Base-by-base conservation (phyloP, 2,113 vertebrate genomes). In the Ciconia maguari region DNA sequence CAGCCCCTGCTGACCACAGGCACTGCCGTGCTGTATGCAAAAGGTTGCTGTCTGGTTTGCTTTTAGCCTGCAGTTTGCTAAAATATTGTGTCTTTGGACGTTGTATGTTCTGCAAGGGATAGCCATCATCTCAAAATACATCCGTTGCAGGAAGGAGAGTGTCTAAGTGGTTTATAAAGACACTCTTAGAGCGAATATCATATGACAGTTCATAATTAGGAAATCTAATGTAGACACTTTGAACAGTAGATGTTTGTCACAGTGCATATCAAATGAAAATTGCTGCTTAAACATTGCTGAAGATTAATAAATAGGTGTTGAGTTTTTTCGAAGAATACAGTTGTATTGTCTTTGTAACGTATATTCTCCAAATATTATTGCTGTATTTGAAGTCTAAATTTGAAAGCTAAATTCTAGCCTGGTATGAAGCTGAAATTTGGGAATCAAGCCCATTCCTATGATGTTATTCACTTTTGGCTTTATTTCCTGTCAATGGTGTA, bases 31-130 rank as follows among this genome's bases (percentile, higher is more conserved):
- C 81, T 44, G 9, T 2, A 7, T 22, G 72, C 51, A 11, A 9
- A 57, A 20, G 72, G 34, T 16, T 68, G 82, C 46, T 38, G 16
- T 14, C 71, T 48, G 82, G 5, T 55, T 7, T 32, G 74, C 77
- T 76, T 51, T 48, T 20, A 51, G 80, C 77, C n/a, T 26, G 18
- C 82, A 7, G 14, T 32, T 52, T 42, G 91, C 76, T 75, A 10
- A 17, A 51, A 32, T 22, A 1, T 4, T 2, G 0, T 5, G 26
- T 9, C 42, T 74, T 66, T 61, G 74, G 46, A 8, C 9, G 0
- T 25, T 11, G 25, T 14, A 4, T 8, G 21, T 12, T 36, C 79
- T 88, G 72, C 61, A 7, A 19, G 61, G 86, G 64, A 6, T 7
- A 52, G 77, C 62, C 54, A 2, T 16, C 3, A 0, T 7, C 77